Percentiles rank a stretch among this genome's conserved stretches.
These are phyloP conservation scores for Pterophyllum scalare DNA, from an alignment of 2,113 vertebrate species.

Conservation along the genomic window DNA sequence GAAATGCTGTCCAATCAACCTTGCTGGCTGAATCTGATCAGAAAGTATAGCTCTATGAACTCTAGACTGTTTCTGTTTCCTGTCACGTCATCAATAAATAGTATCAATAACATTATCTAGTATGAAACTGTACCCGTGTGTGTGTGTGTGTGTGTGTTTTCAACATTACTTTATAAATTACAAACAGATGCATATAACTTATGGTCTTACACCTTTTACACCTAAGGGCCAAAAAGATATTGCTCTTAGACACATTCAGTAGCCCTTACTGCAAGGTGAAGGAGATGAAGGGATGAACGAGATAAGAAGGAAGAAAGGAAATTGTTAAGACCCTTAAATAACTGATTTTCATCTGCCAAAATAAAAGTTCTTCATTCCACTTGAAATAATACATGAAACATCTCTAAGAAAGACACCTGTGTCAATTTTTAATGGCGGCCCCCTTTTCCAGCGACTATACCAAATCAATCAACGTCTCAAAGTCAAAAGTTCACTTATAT, in stretches of 20 bases:
- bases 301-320: background rate
- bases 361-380: slow-evolving; percentile 56
- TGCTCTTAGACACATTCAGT: background rate
- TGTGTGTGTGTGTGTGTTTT: background rate
- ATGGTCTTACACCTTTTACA: background rate
- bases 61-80: background rate
- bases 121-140: background rate
- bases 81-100: background rate
- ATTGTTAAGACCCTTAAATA: slow-evolving; percentile 50
- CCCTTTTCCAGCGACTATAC: slow-evolving; percentile 5
- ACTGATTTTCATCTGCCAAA: slow-evolving; percentile 49
- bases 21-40: background rate
- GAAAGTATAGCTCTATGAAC: background rate
- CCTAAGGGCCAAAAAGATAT: background rate
- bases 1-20: background rate
- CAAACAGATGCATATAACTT: background rate
- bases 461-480: slow-evolving; percentile 55
- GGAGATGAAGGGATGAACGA: background rate
- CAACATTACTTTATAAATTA: too few relatives aligned
- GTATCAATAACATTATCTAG: background rate
- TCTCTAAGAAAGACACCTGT: slow-evolving; percentile 49
- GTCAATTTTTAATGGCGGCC: slow-evolving; percentile 62
- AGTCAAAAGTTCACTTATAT: slow-evolving; percentile 21
- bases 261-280: background rate
- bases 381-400: slow-evolving; percentile 68